Evolutionary conservation across 2,113 vertebrate species (phyloP), one percentile per base, ranked within the genome.

Genomic region (Rhabdornis inornatus): DNA sequence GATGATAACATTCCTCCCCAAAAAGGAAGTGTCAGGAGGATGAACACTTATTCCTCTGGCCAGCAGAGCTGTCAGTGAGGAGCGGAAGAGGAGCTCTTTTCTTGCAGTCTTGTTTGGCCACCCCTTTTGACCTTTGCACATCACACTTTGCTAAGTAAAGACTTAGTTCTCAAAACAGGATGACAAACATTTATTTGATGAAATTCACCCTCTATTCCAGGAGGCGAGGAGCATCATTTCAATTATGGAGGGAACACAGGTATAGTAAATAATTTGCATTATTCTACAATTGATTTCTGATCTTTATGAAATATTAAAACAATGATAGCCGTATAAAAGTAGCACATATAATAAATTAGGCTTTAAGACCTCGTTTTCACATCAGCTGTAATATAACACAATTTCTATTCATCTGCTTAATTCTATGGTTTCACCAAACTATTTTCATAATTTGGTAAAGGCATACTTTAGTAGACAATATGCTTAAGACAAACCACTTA

Each of bases 201-300:
- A 59, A 44, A n/a, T 66, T 85, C 65, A 78, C 24, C 23, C 9
- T 92, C 49, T 91, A 0, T 96, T 92, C 35, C 87, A 98, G 97
- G 94, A 63, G 79, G 84, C 52, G 42, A 83, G 3, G 90, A 95
- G 10, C 90, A 89, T 19, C 17, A 90, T 91, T 90, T 63, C 70
- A 79, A 66, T 66, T 75, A 66, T 2, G 83, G 60, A 44, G 95
- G 50, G 70, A 96, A 95, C 28, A 74, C 66, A 0, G 96, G 97
- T 96, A 96, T 3, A 90, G 91, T 95, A 88, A 96, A 89, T 74
- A 40, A 31, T 50, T 59, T 66, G 18, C 15, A 45, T 45, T 77
- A 74, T 77, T 85, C 40, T 35, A 21, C 23, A 60, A 8, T 59
- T 40, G 22, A 24, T 69, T 95, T 85, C 24, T 1, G 1, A 72